Conservation (phyloP, 2,113 vertebrate species). For the Ictalurus punctatus region DNA sequence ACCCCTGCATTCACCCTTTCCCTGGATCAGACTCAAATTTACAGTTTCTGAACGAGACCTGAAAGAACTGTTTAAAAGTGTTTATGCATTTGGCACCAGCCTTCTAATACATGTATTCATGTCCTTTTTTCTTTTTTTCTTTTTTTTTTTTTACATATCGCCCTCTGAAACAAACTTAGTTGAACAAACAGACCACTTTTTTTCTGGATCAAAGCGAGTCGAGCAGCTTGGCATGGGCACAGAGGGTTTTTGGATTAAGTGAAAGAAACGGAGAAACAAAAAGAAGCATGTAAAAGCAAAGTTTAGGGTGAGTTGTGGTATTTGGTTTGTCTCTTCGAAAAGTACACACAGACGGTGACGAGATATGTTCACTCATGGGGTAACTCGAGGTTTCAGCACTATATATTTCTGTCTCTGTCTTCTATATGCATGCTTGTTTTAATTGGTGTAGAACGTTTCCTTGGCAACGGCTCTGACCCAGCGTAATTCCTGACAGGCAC, state of each 20-base stretch:
- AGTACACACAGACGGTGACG: background rate
- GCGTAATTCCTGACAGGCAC: slow-evolving; percentile 69
- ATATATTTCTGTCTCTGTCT: slow-evolving; percentile 45
- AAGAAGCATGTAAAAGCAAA: slow-evolving; percentile 36
- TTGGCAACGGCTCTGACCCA: slow-evolving; percentile 66
- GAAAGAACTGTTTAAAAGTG: slow-evolving; percentile 24
- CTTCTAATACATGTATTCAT: slow-evolving; percentile 19
- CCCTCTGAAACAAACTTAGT: slow-evolving; percentile 48
- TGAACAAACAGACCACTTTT: slow-evolving; percentile 45
- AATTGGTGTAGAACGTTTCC: slow-evolving; percentile 67
- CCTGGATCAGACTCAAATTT: background rate
- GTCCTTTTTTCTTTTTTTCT: slow-evolving; percentile 30
- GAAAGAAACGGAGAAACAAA: slow-evolving; percentile 33
- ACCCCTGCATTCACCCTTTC: background rate
- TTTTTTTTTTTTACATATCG: slow-evolving; percentile 54
- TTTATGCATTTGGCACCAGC: slow-evolving; percentile 20
- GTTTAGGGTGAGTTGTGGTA: background rate
- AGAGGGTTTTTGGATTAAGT: slow-evolving; percentile 31
- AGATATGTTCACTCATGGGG: slow-evolving; percentile 2
- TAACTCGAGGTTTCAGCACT: slow-evolving; percentile 24
- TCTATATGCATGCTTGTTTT: slow-evolving; percentile 61
- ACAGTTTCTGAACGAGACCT: background rate
- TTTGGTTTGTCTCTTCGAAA: slow-evolving; percentile 3
- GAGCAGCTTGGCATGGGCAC: slow-evolving; percentile 30
- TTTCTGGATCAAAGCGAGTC: slow-evolving; percentile 51